A percentile compares a stretch with the other conserved stretches of the same genome.
These are phyloP conservation scores for Thunnus thynnus DNA, from an alignment of 2,113 vertebrate genomes.

Conservation along the genomic window DNA sequence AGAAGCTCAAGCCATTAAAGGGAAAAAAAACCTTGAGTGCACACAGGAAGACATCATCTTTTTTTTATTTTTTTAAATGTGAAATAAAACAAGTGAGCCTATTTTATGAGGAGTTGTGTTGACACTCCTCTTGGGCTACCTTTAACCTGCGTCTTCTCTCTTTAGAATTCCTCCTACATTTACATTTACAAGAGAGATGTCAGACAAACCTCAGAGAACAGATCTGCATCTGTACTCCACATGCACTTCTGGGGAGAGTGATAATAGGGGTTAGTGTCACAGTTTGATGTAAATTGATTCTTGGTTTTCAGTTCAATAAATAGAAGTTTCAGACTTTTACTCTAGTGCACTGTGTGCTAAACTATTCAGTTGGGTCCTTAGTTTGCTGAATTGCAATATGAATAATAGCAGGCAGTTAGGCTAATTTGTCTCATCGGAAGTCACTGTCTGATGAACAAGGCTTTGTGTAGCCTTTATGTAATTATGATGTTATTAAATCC, in stretches of 20 bases:
- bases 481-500: too few relatives aligned
- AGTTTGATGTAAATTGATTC: not conserved
- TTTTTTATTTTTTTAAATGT: too few relatives aligned
- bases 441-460: too few relatives aligned
- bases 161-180: not conserved
- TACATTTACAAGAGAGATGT: not conserved
- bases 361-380: too few relatives aligned
- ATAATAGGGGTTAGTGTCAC: not conserved
- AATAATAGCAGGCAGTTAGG: not conserved
- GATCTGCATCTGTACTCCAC: not conserved
- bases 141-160: not conserved
- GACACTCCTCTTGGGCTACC: not conserved
- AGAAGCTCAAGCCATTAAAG: not conserved
- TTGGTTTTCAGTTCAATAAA: not conserved
- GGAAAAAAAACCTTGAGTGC: not conserved
- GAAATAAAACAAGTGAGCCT: too few relatives aligned
- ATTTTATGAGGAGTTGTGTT: not conserved
- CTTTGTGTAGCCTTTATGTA: too few relatives aligned
- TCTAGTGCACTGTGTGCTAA: not conserved
- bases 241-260: not conserved
- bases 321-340: slow-evolving; percentile 4
- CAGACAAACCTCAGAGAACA: not conserved
- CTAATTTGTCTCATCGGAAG: not conserved
- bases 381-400: not conserved
- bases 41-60: not conserved